phyloP scores from a whole-genome alignment of 2,888 invertebrate species.

The Epirrhoe alternata region DNA sequence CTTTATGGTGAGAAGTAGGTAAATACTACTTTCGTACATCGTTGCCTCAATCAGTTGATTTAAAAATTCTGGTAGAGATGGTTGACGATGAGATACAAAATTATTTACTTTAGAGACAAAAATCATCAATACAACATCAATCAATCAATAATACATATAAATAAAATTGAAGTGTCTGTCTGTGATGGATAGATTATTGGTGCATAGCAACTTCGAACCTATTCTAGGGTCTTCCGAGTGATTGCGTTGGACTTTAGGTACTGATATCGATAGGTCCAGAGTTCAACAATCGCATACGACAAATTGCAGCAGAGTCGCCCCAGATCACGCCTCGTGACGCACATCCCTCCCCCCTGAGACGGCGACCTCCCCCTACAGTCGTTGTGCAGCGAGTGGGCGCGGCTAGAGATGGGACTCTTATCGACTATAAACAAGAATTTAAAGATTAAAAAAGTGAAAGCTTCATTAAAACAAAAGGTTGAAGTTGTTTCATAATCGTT shows the following conservation, averaged over 20 bases:
- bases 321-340: conserved; percentile 56
- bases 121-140: too few relatives aligned
- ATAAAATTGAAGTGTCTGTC: background rate
- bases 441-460: background rate
- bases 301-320: conserved; percentile 55
- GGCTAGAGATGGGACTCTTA: conserved; percentile 40
- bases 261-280: conserved; percentile 39
- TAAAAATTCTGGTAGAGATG: too few relatives aligned
- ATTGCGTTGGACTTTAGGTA: background rate
- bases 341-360: conserved; percentile 37
- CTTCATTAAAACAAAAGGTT: too few relatives aligned
- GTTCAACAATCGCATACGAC: conserved; percentile 59
- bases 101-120: too few relatives aligned
- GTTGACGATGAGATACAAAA: too few relatives aligned
- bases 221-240: background rate
- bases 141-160: too few relatives aligned
- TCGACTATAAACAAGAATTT: background rate
- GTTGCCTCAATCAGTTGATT: too few relatives aligned
- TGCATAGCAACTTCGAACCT: background rate
- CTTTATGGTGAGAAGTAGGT: too few relatives aligned
- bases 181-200: too few relatives aligned
- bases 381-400: conserved; percentile 41
- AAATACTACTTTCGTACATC: too few relatives aligned
- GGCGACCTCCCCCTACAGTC: conserved; percentile 32
- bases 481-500: too few relatives aligned